These are phyloP conservation scores for Scortum barcoo DNA, from an alignment of 2,113 vertebrate species.

Conservation along the genomic window DNA sequence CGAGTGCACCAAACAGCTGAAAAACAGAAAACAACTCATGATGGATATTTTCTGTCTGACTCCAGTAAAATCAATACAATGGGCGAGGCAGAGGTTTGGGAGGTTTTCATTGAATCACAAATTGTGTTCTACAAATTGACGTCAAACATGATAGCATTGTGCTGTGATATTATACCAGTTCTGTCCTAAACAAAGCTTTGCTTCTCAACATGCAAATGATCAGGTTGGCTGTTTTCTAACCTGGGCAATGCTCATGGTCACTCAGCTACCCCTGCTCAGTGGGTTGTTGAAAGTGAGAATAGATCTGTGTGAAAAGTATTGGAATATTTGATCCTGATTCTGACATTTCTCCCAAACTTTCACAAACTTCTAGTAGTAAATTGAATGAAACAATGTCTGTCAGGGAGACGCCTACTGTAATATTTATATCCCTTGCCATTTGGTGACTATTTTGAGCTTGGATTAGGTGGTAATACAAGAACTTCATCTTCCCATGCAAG, in stretches of 20 bases:
- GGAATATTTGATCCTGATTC: not conserved
- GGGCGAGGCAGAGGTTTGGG: not conserved
- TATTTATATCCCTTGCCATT: not conserved
- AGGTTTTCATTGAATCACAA: not conserved
- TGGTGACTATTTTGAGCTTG: conserved; percentile 6
- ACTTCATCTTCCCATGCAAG: not conserved
- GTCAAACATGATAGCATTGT: not conserved
- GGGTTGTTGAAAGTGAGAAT: not conserved
- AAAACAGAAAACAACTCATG: not conserved
- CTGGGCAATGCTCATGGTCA: not conserved
- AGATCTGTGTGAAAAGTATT: not conserved
- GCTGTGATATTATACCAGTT: not conserved
- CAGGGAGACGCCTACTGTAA: not conserved
- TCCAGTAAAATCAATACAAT: conserved; percentile 7
- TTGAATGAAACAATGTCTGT: not conserved
- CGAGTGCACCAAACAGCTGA: not conserved
- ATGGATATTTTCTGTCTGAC: not conserved
- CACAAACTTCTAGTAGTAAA: not conserved
- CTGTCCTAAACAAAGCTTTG: not conserved
- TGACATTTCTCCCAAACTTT: not conserved
- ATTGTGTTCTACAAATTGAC: not conserved
- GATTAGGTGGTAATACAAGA: conserved; percentile 22
- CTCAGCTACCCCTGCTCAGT: not conserved
- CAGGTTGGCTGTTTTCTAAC: not conserved
- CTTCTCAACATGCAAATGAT: not conserved